These are phyloP conservation scores for Alviniconcha strummeri DNA, from an alignment of 2,888 invertebrate species.

Conservation along the genomic window DNA sequence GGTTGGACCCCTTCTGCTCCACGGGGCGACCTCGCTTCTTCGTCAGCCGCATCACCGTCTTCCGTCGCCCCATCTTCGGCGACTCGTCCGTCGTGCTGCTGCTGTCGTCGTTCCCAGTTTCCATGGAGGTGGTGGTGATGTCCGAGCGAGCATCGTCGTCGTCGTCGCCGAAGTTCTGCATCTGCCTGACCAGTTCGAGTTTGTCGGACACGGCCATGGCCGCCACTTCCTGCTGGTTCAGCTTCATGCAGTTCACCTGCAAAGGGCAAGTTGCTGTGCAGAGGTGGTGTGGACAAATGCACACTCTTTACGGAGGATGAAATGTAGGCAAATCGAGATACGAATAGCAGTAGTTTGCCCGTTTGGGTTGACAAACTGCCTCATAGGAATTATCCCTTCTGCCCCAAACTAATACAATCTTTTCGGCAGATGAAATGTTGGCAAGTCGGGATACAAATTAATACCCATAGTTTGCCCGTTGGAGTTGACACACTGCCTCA, in stretches of 20 bases:
- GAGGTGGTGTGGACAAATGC: too few species aligned
- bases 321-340: too few species aligned
- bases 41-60: slow-evolving; percentile 55
- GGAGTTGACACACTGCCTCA: too few species aligned
- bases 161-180: slow-evolving; percentile 62
- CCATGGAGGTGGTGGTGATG: slow-evolving; percentile 51
- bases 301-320: too few species aligned
- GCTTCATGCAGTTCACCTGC: slow-evolving; percentile 74
- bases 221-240: slow-evolving; percentile 57
- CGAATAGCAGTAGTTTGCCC: too few species aligned
- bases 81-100: slow-evolving; percentile 60
- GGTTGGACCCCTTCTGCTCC: slow-evolving; percentile 48
- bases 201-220: slow-evolving; percentile 63
- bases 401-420: too few species aligned
- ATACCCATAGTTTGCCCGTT: too few species aligned
- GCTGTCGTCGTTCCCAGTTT: slow-evolving; percentile 55
- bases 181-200: slow-evolving; percentile 58
- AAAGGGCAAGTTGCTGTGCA: background rate
- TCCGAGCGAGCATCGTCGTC: slow-evolving; percentile 56
- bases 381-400: too few species aligned
- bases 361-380: too few species aligned
- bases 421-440: too few species aligned
- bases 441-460: too few species aligned
- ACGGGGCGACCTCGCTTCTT: slow-evolving; percentile 46
- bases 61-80: slow-evolving; percentile 52